phyloP scores from a whole-genome alignment of 2,113 vertebrate genomes.

The Percopsis transmontana region DNA sequence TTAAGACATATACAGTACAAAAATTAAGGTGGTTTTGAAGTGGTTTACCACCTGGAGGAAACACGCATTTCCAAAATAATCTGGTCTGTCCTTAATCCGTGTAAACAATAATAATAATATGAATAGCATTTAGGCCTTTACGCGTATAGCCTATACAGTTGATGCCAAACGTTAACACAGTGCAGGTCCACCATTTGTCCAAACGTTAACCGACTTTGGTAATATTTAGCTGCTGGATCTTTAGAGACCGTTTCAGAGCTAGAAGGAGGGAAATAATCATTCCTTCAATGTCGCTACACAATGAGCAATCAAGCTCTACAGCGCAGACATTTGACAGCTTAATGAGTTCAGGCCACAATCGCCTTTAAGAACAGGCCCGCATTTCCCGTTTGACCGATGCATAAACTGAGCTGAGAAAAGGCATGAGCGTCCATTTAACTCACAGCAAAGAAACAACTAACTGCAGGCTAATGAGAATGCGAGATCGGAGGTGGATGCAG shows the following conservation, averaged over 20 bases:
- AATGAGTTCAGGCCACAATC: conserved; percentile 73
- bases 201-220: neutral
- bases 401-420: conserved; percentile 58
- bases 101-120: too few species aligned
- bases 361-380: conserved; percentile 59
- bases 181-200: too few species aligned
- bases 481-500: conserved; percentile 60
- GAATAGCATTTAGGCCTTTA: too few species aligned
- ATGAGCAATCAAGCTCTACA: conserved; percentile 71
- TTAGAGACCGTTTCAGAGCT: conserved; percentile 7
- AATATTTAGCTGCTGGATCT: conserved; percentile 37
- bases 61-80: too few species aligned
- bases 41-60: too few species aligned
- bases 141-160: too few species aligned
- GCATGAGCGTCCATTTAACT: conserved; percentile 64
- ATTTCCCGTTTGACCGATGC: conserved; percentile 60
- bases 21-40: too few species aligned
- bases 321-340: conserved; percentile 69
- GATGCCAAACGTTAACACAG: too few species aligned
- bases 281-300: conserved; percentile 70
- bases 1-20: too few species aligned
- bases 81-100: too few species aligned
- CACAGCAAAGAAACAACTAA: conserved; percentile 80
- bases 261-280: conserved; percentile 23
- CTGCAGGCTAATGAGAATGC: conserved; percentile 78